phyloP scores from a whole-genome alignment of 2,113 vertebrate species.

The Jacana jacana region DNA sequence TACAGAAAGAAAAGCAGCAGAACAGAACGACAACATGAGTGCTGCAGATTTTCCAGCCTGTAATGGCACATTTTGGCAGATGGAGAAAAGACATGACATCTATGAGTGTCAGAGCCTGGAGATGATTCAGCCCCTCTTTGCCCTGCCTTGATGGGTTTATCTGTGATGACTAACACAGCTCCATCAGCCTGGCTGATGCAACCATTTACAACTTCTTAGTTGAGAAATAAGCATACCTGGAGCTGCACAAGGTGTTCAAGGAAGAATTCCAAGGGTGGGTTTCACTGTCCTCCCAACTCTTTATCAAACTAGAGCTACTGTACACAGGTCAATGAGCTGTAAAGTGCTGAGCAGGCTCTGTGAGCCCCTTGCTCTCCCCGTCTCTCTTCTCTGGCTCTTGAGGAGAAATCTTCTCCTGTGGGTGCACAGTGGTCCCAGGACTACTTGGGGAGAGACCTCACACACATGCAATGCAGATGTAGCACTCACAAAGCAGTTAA shows the following conservation, averaged over 20 bases:
- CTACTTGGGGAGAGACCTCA: not conserved
- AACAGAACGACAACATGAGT: not conserved
- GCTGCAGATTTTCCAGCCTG: not conserved
- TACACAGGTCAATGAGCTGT: not conserved
- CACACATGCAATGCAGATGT: accelerated
- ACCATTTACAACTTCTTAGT: not conserved
- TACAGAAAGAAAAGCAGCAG: not conserved
- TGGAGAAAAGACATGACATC: not conserved
- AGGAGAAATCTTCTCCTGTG: not conserved
- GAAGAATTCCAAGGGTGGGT: not conserved
- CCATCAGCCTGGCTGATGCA: not conserved
- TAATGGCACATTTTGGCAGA: not conserved
- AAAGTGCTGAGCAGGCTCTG: not conserved
- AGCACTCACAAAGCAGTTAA: not conserved
- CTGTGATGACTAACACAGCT: not conserved
- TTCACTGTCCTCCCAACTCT: not conserved
- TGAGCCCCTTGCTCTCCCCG: accelerated
- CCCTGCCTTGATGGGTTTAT: not conserved
- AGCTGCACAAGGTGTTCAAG: not conserved
- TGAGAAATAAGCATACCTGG: not conserved
- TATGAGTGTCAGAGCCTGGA: not conserved
- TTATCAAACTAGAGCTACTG: not conserved
- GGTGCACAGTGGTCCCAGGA: not conserved
- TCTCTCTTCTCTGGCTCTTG: not conserved
- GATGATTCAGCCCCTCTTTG: slow-evolving; percentile 1